Evolutionary conservation across 2,888 invertebrate species (phyloP), one percentile per base, ranked within the genome.

Genomic region (Aquatica leii): DNA sequence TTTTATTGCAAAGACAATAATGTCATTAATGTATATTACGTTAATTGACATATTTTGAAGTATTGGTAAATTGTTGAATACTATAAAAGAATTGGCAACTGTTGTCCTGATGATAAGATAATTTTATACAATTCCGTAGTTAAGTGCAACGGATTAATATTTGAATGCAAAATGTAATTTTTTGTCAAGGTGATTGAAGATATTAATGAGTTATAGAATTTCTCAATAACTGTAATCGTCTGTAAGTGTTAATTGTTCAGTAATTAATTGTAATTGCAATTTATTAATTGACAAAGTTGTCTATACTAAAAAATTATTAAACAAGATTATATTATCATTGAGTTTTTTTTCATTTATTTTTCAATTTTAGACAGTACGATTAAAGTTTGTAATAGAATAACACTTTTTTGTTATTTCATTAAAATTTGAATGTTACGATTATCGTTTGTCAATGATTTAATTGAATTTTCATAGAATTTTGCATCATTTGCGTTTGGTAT

Each of bases 341-440:
- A 41, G 14, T 41, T 41, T 41, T 14, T 12, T 37, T 41, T n/a
- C 41, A 34, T 67, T 67, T 18, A 61, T 43, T 34, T 68, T 65
- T 15, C 66, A 35, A 59, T 59, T 43, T 56, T 17, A 20, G 3
- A 69, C 49, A 1, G 71, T 68, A 18, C 58, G 31, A 59, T 71
- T 72, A 60, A 71, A 70, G 50, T 69, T 66, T 6, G 35, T 14
- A 18, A 73, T 71, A 1, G 70, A 62, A 5, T 64, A 6, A 73
- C 62, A 8, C 67, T 60, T 20, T 71, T 56, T 61, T 72, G 70
- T 65, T 70, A 65, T 65, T 72, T 67, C 60, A 72, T 62, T 11
- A 70, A 52, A 5, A 51, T 52, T 37, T 69, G 64, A 1, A 52
- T 66, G 40, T 70, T 57, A 15, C 65, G 66, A 40, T 69, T 68